phyloP scores from a whole-genome alignment of 2,888 invertebrate species.

The Acheta domesticus region DNA sequence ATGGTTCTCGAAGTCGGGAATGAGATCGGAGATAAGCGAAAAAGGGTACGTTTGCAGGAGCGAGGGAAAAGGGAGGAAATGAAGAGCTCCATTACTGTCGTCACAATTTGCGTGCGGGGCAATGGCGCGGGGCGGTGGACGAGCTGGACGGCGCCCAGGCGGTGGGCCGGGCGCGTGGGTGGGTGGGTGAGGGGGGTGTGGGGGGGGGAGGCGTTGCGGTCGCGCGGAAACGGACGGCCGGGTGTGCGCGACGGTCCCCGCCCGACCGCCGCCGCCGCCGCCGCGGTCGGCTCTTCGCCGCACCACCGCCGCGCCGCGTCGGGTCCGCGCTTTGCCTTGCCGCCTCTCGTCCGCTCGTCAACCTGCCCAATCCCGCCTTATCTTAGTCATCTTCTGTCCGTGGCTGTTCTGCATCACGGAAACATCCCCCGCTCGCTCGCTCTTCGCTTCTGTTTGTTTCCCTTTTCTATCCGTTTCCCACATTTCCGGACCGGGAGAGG shows the following conservation, averaged over 20 bases:
- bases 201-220: background rate
- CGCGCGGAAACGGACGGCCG: background rate
- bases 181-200: background rate
- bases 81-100: background rate
- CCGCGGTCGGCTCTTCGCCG: background rate
- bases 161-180: background rate
- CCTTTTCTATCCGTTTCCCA: no score
- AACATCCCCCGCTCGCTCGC: no score
- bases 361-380: no score
- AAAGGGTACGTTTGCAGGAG: background rate
- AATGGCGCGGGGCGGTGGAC: background rate
- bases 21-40: conserved; percentile 9
- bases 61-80: background rate
- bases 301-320: background rate
- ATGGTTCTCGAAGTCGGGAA: background rate
- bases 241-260: background rate
- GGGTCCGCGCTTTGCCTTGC: background rate
- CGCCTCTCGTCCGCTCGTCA: no score
- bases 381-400: no score
- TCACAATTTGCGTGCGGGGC: background rate
- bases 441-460: no score
- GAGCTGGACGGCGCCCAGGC: background rate
- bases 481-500: no score
- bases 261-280: background rate
- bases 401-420: no score